Percentiles rank a stretch among this genome's conserved stretches.
phyloP scores from a whole-genome alignment of 2,797 vertebrate species.

The Phoeniculus purpureus region DNA sequence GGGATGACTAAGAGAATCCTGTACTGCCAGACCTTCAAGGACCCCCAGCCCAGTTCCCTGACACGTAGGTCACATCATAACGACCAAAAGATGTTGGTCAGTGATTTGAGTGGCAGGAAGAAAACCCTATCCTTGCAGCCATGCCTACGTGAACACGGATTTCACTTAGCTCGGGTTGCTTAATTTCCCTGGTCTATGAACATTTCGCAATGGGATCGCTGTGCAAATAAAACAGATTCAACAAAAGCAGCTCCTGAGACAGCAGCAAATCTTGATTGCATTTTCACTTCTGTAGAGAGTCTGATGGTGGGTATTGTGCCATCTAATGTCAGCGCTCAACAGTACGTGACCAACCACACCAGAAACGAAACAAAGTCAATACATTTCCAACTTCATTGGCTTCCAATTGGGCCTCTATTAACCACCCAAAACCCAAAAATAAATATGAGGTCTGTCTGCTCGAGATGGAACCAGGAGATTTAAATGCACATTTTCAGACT shows the following conservation, averaged over 20 bases:
- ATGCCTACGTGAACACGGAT: accelerated
- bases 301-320: neutral
- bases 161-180: neutral
- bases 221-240: neutral
- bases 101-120: neutral
- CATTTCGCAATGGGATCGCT: neutral
- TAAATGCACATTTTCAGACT: conserved; percentile 46
- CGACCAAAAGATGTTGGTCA: neutral
- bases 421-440: neutral
- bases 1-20: neutral
- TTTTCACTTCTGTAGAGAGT: neutral
- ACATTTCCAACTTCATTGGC: neutral
- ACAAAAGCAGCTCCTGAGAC: neutral
- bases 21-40: accelerated
- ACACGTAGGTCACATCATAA: neutral
- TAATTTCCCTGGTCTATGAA: neutral
- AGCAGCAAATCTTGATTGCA: neutral
- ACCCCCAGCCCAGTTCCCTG: neutral
- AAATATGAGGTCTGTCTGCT: neutral
- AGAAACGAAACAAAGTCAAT: conserved; percentile 16
- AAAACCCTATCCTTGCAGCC: neutral
- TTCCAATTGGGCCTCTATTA: neutral
- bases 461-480: conserved; percentile 26
- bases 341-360: neutral
- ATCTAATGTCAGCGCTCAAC: neutral